Evolutionary conservation across 2,797 vertebrate species (phyloP), one percentile per base, ranked within the genome.

Genomic region (Acipenser transmontanus): DNA sequence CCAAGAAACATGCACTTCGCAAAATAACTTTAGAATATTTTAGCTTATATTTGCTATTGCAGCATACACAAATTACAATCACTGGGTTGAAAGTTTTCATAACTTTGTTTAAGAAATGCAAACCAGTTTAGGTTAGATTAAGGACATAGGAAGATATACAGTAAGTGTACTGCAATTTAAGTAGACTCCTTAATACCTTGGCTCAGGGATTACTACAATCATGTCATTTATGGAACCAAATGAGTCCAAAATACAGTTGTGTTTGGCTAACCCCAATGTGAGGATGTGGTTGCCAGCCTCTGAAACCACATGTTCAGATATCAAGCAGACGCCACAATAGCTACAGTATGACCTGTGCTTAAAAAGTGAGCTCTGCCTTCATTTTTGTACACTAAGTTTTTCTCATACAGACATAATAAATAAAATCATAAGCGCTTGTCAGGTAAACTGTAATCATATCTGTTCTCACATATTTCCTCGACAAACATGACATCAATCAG

Each of bases 211-310:
- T 79, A 75, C 81, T 80, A 83, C 84, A 81, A 82, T 86, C 78
- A 80, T 85, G 89, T 90, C 83, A 87, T 91, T 80, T 82, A 79
- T 78, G 78, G 82, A 72, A 81, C 79, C 77, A 83, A 76, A 71
- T 76, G 75, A 83, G 84, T 86, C 83, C 81, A 81, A 87, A 85
- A 81, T 75, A 72, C 34, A 88, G 84, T 87, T 91, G 87, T 87
- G 74, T 84, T 89, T 90, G 88, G 87, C 86, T 89, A 86, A 88
- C 85, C 85, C 81, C 79, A 76, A 80, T 84, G 83, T 85, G 34
- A 86, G 87, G 85, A 89, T 90, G 90, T 89, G 89, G 86, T 80
- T 84, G 74, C 82, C 84, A 83, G 78, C 49, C 83, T 85, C 78
- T 71, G 70, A 79, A 87, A 83, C 87, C 83, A 80, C 87, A 87